Percentiles rank a stretch among this genome's conserved stretches.
These are phyloP conservation scores for Suncus etruscus DNA, from an alignment of 2,113 vertebrate genomes.

Conservation along the genomic window DNA sequence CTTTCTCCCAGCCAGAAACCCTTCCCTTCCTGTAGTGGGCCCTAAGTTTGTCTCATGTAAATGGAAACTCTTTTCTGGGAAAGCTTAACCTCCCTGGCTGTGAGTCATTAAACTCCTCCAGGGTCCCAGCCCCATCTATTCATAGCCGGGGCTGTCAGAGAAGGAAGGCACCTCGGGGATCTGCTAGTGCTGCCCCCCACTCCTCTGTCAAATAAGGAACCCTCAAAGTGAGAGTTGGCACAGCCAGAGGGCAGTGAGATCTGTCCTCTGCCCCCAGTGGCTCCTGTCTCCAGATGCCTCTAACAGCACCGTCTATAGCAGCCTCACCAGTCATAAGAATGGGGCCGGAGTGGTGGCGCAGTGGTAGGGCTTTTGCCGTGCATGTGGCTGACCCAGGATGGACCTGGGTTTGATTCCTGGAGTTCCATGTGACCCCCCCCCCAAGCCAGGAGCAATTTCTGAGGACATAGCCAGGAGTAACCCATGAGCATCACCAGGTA, in stretches of 20 bases:
- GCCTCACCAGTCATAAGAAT: background rate
- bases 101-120: slow-evolving; percentile 79
- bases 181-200: slow-evolving; percentile 44
- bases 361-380: no score
- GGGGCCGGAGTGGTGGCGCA: no score
- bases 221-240: slow-evolving; percentile 2
- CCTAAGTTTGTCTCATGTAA: slow-evolving; percentile 67
- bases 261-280: background rate
- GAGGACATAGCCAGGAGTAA: no score
- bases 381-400: no score
- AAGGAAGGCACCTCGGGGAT: slow-evolving; percentile 62
- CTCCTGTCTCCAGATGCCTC: background rate
- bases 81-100: slow-evolving; percentile 67
- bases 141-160: slow-evolving; percentile 77
- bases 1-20: slow-evolving; percentile 55
- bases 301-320: background rate
- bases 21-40: slow-evolving; percentile 67
- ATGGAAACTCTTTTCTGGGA: slow-evolving; percentile 76
- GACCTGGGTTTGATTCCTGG: no score
- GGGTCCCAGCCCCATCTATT: slow-evolving; percentile 76
- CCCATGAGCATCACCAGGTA: no score
- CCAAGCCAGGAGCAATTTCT: no score
- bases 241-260: background rate
- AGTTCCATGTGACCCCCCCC: no score
- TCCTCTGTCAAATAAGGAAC: slow-evolving; percentile 49